These are phyloP conservation scores for Pterocles burchelli DNA, from an alignment of 2,113 vertebrate genomes.

Conservation along the genomic window DNA sequence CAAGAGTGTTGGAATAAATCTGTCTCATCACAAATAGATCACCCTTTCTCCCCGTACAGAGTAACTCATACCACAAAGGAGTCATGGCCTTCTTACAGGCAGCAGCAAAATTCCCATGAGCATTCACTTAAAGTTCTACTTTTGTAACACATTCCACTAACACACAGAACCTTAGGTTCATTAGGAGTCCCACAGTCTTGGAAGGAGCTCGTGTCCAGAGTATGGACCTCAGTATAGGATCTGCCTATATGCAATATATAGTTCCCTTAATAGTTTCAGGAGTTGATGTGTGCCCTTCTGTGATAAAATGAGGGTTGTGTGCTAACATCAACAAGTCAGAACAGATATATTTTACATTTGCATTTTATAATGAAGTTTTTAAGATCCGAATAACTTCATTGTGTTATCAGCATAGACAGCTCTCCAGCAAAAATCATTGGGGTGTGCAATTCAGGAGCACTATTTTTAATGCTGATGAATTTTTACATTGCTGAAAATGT, in stretches of 20 bases:
- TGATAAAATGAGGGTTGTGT: fast-evolving
- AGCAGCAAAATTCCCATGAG: neutral
- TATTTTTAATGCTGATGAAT: neutral
- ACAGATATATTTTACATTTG: neutral
- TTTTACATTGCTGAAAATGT: neutral
- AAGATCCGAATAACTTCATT: neutral
- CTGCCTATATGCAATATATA: neutral
- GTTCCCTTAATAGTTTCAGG: neutral
- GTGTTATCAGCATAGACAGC: neutral
- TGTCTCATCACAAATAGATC: neutral
- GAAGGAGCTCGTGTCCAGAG: neutral
- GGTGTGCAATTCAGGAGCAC: neutral
- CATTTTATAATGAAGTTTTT: slow-evolving; percentile 31
- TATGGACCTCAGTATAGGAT: neutral
- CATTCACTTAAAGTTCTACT: neutral
- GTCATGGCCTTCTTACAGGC: fast-evolving
- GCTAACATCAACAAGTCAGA: neutral
- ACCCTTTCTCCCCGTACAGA: fast-evolving
- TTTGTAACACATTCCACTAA: neutral
- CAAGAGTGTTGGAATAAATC: neutral
- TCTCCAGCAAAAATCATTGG: neutral
- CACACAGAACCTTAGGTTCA: neutral
- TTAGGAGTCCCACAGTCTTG: neutral
- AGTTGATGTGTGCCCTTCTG: neutral
- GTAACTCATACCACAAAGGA: neutral